phyloP scores from a whole-genome alignment of 2,797 vertebrate species.

The Catostomus latipinnis region DNA sequence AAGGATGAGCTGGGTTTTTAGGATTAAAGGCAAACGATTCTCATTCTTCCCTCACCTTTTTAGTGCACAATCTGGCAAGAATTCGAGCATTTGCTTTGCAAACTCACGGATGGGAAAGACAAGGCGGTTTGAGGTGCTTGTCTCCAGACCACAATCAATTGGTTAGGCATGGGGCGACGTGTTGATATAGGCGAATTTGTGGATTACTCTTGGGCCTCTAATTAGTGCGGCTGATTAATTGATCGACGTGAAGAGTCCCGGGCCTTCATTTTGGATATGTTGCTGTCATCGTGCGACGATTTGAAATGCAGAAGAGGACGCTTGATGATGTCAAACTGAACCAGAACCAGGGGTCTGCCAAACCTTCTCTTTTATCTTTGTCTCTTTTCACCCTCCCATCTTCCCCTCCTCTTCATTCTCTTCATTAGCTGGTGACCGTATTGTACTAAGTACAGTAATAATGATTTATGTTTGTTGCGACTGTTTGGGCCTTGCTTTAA shows the following conservation, averaged over 20 bases:
- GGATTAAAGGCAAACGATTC: slow-evolving; percentile 67
- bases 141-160: slow-evolving; percentile 55
- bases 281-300: slow-evolving; percentile 58
- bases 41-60: slow-evolving; percentile 70
- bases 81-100: slow-evolving; percentile 49
- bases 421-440: slow-evolving; percentile 61
- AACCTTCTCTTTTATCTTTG: slow-evolving; percentile 52
- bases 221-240: slow-evolving; percentile 62
- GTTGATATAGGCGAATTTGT: slow-evolving; percentile 44
- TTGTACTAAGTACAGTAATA: slow-evolving; percentile 73
- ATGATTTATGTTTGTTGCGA: slow-evolving; percentile 65
- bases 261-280: slow-evolving; percentile 73
- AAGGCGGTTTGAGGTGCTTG: slow-evolving; percentile 57
- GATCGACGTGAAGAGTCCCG: slow-evolving; percentile 65
- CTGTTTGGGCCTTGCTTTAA: slow-evolving; percentile 51
- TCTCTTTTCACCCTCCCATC: slow-evolving; percentile 48
- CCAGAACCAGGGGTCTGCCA: slow-evolving; percentile 72
- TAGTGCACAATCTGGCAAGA: slow-evolving; percentile 69
- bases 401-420: slow-evolving; percentile 40
- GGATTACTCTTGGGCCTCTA: slow-evolving; percentile 1
- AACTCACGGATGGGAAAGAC: slow-evolving; percentile 63
- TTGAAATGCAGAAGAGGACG: slow-evolving; percentile 66
- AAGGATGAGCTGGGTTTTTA: slow-evolving; percentile 76
- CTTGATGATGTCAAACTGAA: slow-evolving; percentile 66
- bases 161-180: slow-evolving; percentile 53